Evolutionary conservation across 2,797 vertebrate species (phyloP).

Genomic region (Pipistrellus nathusii): DNA sequence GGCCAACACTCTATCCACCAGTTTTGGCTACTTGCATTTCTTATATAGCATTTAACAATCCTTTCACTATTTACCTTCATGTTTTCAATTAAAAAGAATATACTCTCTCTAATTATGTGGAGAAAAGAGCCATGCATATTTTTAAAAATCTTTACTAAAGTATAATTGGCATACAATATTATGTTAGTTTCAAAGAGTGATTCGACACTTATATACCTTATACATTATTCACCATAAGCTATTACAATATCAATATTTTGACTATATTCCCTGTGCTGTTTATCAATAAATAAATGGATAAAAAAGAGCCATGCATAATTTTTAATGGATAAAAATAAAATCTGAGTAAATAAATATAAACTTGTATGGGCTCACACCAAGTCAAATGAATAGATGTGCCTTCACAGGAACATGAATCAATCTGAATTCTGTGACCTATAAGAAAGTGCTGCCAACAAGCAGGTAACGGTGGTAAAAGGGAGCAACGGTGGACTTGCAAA

Average conservation of each 20-base stretch:
- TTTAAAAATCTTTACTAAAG: neutral
- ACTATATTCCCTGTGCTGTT: neutral
- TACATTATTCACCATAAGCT: neutral
- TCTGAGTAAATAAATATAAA: slow-evolving; percentile 44
- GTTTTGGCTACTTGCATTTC: slow-evolving; percentile 15
- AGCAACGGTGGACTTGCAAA: neutral
- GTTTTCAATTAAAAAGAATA: slow-evolving; percentile 52
- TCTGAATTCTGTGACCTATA: neutral
- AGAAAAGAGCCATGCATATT: slow-evolving; percentile 24
- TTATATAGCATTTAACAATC: slow-evolving; percentile 11
- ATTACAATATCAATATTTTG: neutral
- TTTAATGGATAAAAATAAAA: slow-evolving; percentile 62
- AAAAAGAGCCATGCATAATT: neutral
- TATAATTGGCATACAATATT: neutral
- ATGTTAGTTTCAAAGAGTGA: neutral
- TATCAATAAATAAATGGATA: neutral
- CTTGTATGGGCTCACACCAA: slow-evolving; percentile 16
- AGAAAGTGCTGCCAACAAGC: neutral
- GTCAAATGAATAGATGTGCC: slow-evolving; percentile 1
- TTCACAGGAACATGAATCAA: neutral
- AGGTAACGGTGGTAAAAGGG: neutral
- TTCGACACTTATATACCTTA: neutral
- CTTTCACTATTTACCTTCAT: slow-evolving; percentile 44
- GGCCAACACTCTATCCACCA: too few species aligned
- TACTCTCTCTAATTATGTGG: neutral